Percentiles rank a stretch among this genome's conserved stretches.
phyloP scores from a whole-genome alignment of 1,140 invertebrate species.

The Ips nitidus region DNA sequence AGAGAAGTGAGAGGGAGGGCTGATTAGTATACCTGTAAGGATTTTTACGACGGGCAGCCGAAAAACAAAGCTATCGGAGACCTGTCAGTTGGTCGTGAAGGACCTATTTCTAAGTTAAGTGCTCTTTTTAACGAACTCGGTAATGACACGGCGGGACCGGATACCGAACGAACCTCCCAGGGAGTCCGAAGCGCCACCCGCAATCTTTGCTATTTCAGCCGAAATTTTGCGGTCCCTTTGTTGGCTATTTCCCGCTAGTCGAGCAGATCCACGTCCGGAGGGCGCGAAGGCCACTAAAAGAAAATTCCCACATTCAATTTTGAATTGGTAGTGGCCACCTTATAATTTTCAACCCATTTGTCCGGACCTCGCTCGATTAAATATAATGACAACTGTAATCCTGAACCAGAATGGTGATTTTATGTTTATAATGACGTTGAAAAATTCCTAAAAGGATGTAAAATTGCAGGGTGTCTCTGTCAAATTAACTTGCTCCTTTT shows the following conservation, averaged over 20 bases:
- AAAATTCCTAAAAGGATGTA: conserved; percentile 23
- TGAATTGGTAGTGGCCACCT: conserved; percentile 1
- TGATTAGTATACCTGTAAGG: conserved; percentile 29
- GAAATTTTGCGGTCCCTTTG: conserved; percentile 1
- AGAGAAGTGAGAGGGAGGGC: background rate
- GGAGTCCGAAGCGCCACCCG: conserved; percentile 18
- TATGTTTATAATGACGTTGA: conserved; percentile 8
- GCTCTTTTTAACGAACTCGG: conserved; percentile 31
- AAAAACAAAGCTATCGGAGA: conserved; percentile 30
- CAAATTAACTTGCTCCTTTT: conserved; percentile 17
- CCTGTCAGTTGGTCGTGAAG: conserved; percentile 27
- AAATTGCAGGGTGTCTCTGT: conserved; percentile 19
- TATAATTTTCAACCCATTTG: conserved; percentile 18
- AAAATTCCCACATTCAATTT: conserved; percentile 1
- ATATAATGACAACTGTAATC: conserved; percentile 20
- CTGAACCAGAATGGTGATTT: background rate
- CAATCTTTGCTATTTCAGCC: conserved; percentile 24
- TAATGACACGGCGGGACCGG: conserved; percentile 29
- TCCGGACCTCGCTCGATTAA: conserved; percentile 13
- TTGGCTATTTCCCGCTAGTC: background rate
- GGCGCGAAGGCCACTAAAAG: no score
- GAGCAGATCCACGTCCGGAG: background rate
- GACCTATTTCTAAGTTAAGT: conserved; percentile 33
- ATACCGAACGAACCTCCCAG: conserved; percentile 27
- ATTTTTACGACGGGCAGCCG: conserved; percentile 22